Conservation (phyloP, 2,113 vertebrate species). For the Phylloscopus whistleri region DNA sequence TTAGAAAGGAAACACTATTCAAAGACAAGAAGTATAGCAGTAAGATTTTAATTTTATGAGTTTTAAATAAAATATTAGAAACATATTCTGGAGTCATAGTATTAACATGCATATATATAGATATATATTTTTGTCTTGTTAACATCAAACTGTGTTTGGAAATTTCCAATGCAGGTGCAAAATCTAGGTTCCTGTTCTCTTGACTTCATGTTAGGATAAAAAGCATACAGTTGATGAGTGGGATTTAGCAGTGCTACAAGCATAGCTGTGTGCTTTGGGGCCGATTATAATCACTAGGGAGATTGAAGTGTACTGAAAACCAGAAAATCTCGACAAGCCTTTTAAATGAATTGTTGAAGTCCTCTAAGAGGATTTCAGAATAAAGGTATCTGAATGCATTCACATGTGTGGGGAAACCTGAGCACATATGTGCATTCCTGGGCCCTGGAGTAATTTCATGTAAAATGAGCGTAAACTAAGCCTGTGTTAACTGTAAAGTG, state of each 20-base stretch:
- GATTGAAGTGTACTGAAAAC: neutral
- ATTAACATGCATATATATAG: neutral
- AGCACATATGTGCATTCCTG: neutral
- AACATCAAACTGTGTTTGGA: neutral
- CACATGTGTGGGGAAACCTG: neutral
- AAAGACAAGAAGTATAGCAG: neutral
- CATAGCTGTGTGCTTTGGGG: neutral
- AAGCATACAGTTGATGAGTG: neutral
- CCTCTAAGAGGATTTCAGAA: neutral
- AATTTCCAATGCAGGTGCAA: neutral
- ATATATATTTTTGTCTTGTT: neutral
- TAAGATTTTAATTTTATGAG: neutral
- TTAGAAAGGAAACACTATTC: neutral
- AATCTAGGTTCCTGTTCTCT: neutral
- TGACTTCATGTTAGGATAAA: neutral
- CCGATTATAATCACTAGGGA: neutral
- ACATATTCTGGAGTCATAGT: neutral
- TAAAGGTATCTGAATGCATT: neutral
- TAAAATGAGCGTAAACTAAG: neutral
- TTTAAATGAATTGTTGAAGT: neutral
- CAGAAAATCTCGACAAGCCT: neutral
- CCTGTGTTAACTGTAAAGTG: neutral
- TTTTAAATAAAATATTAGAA: neutral
- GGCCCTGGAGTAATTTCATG: neutral
- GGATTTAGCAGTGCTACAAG: neutral